Base-by-base conservation (phyloP, 1,140 invertebrate genomes). In the Chymomyza costata region DNA sequence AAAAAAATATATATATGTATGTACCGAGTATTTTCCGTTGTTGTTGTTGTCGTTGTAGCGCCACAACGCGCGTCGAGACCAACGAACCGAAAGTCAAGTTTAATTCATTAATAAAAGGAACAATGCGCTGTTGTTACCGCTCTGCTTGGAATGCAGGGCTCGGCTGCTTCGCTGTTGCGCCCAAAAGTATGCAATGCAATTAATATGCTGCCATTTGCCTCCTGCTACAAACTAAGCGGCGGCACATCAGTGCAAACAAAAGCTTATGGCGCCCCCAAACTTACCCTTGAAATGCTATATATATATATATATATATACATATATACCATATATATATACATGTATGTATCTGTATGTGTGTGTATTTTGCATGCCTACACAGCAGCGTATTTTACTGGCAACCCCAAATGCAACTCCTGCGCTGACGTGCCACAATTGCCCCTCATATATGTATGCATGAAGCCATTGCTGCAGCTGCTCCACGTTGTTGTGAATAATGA, bases 41-140 rank as follows among this genome's bases (percentile, higher is more conserved):
- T 15, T 8, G 30, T 34, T 58, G 48, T 34, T 54, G 58, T 61
- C 62, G 52, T 50, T 51, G 70, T 32, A 58, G 50, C 37, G 45
- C n/a, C n/a, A n/a, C n/a, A n/a, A n/a, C n/a, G n/a, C n/a, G 44
- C 58, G 3, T 3, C 13, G 11, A 34, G 58, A 31, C 53, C 64
- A 62, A 76, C 45, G 56, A 68, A 65, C 67, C 73, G 67, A 80
- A 80, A 80, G 67, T 80, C 73, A 80, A 80, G 73, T 80, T 80
- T 73, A 80, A 80, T 80, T 73, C 73, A 80, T 80, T 80, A 80
- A 73, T 80, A 81, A 78, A 71, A 19, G 41, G 48, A 38, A 40
- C 49, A 18, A 73, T 49, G 13, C 25, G 25, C 25, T 28, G 5
- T 28, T 28, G 25, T 28, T 28, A 10, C 25, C 10, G 25, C n/a